Base-by-base conservation (phyloP, 2,888 invertebrate genomes). In the Leistus spinibarbis region DNA sequence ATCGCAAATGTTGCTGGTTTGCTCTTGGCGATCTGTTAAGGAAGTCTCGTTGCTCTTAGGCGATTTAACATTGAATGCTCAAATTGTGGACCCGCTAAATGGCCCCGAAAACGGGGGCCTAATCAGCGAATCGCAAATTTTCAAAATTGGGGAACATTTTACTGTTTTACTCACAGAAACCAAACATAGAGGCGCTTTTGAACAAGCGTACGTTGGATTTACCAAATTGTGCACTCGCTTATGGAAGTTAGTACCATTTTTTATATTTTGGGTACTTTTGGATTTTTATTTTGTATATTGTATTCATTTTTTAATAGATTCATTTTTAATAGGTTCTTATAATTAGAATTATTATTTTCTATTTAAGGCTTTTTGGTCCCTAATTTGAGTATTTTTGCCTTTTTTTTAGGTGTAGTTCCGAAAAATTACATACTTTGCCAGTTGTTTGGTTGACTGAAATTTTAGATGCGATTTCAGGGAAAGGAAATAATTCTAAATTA, bases 171-270 rank as follows among this genome's bases (percentile, higher is more conserved):
- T 95, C 22, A 86, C 90, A 0, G 90, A 91, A 83, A 95, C 96
- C 0, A 95, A 96, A 83, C 99, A 99, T 85, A 89, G 97, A 76
- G 99, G 99, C 1, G 98, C 98, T n/a, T 98, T 98, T 85, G 98
- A 99, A 83, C 95, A 97, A 85, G 96, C 96, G 0, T 95, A 95
- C 82, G 91, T 95, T 10, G 98, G 96, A 0, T 98, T 98, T 86
- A 90, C 91, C 1, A 89, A 91, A 81, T 86, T 97, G 63, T 91
- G 95, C 78, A 85, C 88, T 0, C 89, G 92, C 84, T 88, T 93
- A 23, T 92, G 92, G 91, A 88, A 85, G 86, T 90, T 10, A 77
- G 23, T 57, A 23, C 13, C 2, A 40, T 24, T 65, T 65, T 16
- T 3, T 16, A 53, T 16, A 64, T 23, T 64, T 2, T 64, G 19